phyloP scores from a whole-genome alignment of 1,140 invertebrate genomes.

The Tetramorium parvispinum region DNA sequence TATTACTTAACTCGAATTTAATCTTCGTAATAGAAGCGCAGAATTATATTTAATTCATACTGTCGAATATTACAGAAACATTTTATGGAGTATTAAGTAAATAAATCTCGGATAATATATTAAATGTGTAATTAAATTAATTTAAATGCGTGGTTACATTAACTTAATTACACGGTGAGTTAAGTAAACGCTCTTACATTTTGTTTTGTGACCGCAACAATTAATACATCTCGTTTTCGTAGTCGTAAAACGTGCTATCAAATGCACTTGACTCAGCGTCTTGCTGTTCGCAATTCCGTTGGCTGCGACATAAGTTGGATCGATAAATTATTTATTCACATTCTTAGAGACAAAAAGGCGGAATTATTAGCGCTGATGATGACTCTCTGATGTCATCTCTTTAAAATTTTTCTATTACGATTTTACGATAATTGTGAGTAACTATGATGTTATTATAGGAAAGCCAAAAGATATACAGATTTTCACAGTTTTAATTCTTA shows the following conservation, averaged over 20 bases:
- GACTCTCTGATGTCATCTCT: conserved; percentile 12
- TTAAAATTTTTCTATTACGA: background rate
- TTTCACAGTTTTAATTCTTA: background rate
- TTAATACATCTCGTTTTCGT: conserved; percentile 19
- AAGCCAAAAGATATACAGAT: background rate
- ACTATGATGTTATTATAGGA: background rate
- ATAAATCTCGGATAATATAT: conserved; percentile 4
- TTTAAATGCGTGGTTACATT: background rate
- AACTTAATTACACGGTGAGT: conserved; percentile 1
- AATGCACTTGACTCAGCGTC: conserved; percentile 1
- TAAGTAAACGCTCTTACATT: background rate
- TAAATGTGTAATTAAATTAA: conserved; percentile 17
- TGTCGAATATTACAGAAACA: background rate
- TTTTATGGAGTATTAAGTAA: background rate
- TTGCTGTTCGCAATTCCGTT: conserved; percentile 1
- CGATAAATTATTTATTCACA: conserved; percentile 66
- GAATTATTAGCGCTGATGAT: conserved; percentile 48
- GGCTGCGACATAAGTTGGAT: conserved; percentile 40
- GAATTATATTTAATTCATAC: background rate
- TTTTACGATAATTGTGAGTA: background rate
- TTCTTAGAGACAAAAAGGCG: conserved; percentile 19
- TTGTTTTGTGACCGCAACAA: background rate
- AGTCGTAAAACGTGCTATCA: conserved; percentile 14
- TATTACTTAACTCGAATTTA: background rate
- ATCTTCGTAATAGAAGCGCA: background rate